These are phyloP conservation scores for Epinephelus coioides DNA, from an alignment of 2,797 vertebrate species.

Conservation along the genomic window DNA sequence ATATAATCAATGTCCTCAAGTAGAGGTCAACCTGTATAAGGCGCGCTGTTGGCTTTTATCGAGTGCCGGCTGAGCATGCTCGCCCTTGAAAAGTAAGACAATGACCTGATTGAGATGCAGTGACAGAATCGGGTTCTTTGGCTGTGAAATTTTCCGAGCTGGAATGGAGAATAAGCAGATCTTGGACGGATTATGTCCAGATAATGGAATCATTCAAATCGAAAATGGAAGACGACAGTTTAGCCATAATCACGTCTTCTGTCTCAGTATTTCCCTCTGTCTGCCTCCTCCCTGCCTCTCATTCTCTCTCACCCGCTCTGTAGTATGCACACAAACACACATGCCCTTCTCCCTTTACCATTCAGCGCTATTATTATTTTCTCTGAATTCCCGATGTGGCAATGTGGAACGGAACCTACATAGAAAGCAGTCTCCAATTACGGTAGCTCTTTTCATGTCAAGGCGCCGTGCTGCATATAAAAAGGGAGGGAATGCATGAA, in stretches of 20 bases:
- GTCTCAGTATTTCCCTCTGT: conserved; percentile 37
- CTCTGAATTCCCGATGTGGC: conserved; percentile 62
- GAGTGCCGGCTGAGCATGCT: conserved; percentile 35
- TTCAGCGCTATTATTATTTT: conserved; percentile 65
- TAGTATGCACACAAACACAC: conserved; percentile 45
- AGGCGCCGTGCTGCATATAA: conserved; percentile 61
- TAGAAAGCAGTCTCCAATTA: conserved; percentile 80
- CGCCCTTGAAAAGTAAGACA: conserved; percentile 72
- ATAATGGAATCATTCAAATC: conserved; percentile 79
- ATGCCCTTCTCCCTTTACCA: conserved; percentile 34
- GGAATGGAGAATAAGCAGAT: conserved; percentile 73
- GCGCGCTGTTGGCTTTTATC: conserved; percentile 22
- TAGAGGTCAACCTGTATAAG: conserved; percentile 18
- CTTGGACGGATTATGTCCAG: conserved; percentile 75
- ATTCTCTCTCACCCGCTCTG: conserved; percentile 33
- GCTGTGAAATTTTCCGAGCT: conserved; percentile 63
- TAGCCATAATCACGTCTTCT: conserved; percentile 61
- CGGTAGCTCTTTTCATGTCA: conserved; percentile 67
- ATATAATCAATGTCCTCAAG: conserved; percentile 41
- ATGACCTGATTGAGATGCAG: conserved; percentile 79
- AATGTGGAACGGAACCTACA: conserved; percentile 72
- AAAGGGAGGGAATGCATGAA: conserved; percentile 62
- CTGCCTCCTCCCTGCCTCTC: conserved; percentile 21
- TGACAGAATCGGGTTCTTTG: conserved; percentile 54
- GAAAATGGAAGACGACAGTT: conserved; percentile 77